These are phyloP conservation scores for Aepyceros melampus DNA, from an alignment of 2,113 vertebrate genomes.

Conservation along the genomic window DNA sequence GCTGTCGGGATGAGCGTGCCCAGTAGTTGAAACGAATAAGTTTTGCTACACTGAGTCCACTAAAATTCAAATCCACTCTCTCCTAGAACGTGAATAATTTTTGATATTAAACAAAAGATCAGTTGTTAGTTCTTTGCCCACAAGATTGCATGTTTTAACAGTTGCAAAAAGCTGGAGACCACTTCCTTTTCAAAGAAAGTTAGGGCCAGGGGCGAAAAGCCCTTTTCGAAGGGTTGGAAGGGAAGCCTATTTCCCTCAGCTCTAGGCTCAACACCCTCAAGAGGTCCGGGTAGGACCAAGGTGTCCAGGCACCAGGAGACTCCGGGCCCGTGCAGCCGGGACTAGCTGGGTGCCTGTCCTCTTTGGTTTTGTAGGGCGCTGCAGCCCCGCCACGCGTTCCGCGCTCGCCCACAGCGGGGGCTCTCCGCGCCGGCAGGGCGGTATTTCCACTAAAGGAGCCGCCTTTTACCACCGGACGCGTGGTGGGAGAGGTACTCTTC, in stretches of 20 bases:
- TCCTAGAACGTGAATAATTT: not conserved
- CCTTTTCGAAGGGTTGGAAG: not conserved
- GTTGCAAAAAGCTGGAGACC: not conserved
- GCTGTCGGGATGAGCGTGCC: not conserved
- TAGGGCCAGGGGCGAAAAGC: not conserved
- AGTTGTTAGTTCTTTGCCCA: not conserved
- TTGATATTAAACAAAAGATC: not conserved
- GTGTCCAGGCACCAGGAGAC: not conserved
- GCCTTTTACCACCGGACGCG: not conserved
- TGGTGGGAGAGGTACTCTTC: not conserved
- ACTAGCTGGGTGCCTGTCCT: not conserved
- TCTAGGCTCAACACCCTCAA: too few relatives aligned
- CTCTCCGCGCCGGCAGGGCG: not conserved
- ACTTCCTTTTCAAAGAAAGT: not conserved
- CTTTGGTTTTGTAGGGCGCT: rapidly evolving
- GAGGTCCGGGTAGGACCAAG: not conserved
- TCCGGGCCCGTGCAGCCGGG: rapidly evolving
- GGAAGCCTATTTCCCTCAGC: too few relatives aligned
- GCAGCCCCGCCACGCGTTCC: not conserved
- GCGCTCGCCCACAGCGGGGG: not conserved
- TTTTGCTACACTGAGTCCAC: not conserved
- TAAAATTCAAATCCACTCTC: not conserved
- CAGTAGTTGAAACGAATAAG: not conserved
- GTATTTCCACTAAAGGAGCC: not conserved
- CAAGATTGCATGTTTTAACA: not conserved